Evolutionary conservation across 2,797 vertebrate genomes (phyloP).

Genomic region (Pantherophis vulpinus): DNA sequence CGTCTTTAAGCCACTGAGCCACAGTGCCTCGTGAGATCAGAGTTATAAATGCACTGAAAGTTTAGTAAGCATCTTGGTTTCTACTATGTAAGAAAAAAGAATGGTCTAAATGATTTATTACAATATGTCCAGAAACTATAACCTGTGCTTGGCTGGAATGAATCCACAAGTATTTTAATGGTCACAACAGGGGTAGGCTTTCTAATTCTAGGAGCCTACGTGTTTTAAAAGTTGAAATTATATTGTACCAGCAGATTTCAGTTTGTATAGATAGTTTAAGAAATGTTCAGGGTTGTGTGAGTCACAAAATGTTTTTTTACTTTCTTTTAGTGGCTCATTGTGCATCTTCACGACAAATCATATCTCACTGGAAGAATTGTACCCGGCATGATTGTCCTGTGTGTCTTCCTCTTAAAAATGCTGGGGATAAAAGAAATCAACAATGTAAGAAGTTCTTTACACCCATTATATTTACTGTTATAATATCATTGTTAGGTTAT

Average conservation of each 20-base stretch:
- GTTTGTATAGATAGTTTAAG: not conserved
- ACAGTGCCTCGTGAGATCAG: not conserved
- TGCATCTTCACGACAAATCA: slow-evolving; percentile 98
- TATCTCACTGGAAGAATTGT: slow-evolving; percentile 99
- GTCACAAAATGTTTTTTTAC: slow-evolving; percentile 23
- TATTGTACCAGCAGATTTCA: not conserved
- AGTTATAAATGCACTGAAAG: not conserved
- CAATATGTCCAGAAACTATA: not conserved
- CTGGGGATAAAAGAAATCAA: slow-evolving; percentile 96
- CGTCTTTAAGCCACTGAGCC: not conserved
- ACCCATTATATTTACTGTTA: not conserved
- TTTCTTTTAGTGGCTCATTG: slow-evolving; percentile 88
- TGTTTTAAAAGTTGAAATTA: not conserved
- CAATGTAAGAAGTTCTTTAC: slow-evolving; percentile 81
- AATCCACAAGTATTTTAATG: not conserved
- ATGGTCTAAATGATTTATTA: not conserved
- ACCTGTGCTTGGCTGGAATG: not conserved
- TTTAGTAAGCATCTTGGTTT: not conserved
- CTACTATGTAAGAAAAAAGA: not conserved
- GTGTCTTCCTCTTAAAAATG: slow-evolving; percentile 95
- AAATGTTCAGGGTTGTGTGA: not conserved
- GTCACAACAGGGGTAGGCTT: not conserved
- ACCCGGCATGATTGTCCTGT: slow-evolving; percentile 97
- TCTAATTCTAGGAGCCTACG: not conserved
- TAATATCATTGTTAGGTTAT: not conserved